Percentiles rank a stretch among this genome's conserved stretches.
Evolutionary conservation across 2,797 vertebrate species (phyloP).

Genomic region (Sebastes steindachneri): DNA sequence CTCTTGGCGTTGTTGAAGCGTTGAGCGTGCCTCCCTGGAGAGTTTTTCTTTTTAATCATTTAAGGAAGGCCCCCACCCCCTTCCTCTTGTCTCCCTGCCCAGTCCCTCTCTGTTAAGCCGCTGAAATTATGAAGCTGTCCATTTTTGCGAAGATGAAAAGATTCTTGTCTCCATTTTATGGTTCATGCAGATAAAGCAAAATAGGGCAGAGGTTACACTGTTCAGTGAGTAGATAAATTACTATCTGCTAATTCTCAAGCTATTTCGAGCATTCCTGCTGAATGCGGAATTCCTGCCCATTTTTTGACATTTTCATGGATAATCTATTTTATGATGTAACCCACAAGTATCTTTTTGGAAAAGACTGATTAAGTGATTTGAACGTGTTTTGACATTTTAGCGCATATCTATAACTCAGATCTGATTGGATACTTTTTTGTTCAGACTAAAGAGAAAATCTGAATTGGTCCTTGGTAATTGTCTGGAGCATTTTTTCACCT

Average conservation of each 20-base stretch:
- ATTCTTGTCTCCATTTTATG: conserved; percentile 24
- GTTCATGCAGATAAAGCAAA: conserved; percentile 22
- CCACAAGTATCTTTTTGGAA: background rate
- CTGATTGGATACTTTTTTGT: background rate
- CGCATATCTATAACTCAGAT: background rate
- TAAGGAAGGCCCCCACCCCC: conserved; percentile 1
- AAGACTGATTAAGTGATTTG: background rate
- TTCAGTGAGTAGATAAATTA: conserved; percentile 14
- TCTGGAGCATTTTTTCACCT: background rate
- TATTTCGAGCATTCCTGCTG: background rate
- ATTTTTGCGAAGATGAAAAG: conserved; percentile 20
- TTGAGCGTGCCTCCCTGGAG: conserved; percentile 30
- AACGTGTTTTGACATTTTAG: background rate
- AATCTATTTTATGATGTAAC: background rate
- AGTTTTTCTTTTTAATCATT: conserved; percentile 55
- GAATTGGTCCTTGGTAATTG: background rate
- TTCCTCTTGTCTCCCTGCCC: background rate
- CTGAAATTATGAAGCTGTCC: conserved; percentile 30
- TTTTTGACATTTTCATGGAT: background rate
- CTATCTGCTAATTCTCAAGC: background rate
- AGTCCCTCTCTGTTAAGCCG: background rate
- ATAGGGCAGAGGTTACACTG: conserved; percentile 7
- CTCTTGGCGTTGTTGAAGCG: conserved; percentile 3
- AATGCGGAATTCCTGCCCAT: background rate
- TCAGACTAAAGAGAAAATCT: no score